These are phyloP conservation scores for Pasiphila rectangulata DNA, from an alignment of 2,888 invertebrate species.

Conservation along the genomic window DNA sequence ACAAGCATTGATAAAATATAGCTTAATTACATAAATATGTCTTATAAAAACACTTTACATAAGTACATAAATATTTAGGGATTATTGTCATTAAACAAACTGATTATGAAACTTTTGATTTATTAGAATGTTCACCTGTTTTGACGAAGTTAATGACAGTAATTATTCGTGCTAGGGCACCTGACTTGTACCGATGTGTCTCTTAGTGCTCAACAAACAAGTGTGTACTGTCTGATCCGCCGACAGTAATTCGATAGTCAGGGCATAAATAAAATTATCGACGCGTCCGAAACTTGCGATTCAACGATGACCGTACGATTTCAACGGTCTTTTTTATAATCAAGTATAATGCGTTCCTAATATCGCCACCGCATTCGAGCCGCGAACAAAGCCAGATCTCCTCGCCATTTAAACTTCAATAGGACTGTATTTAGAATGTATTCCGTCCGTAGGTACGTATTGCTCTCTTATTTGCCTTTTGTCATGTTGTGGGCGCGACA, in stretches of 20 bases:
- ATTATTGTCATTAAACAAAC: too few relatives aligned
- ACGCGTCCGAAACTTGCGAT: slow-evolving; percentile 39
- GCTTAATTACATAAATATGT: background rate
- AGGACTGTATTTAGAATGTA: slow-evolving; percentile 75
- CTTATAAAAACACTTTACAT: too few relatives aligned
- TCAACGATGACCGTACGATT: slow-evolving; percentile 40
- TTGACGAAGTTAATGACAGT: background rate
- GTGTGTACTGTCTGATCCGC: slow-evolving; percentile 46
- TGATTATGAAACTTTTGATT: too few relatives aligned
- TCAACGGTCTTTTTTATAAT: slow-evolving; percentile 39
- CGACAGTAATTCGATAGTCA: slow-evolving; percentile 46
- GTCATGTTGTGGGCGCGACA: slow-evolving; percentile 78
- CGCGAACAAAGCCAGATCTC: slow-evolving; percentile 71
- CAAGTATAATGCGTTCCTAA: slow-evolving; percentile 68
- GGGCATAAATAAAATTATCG: slow-evolving; percentile 57
- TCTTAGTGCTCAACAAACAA: slow-evolving; percentile 47
- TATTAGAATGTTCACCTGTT: too few relatives aligned
- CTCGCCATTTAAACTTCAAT: slow-evolving; percentile 79
- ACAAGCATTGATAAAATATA: too few relatives aligned
- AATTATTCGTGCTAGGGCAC: background rate
- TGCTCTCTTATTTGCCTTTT: slow-evolving; percentile 80
- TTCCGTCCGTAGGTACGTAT: slow-evolving; percentile 58
- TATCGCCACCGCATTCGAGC: slow-evolving; percentile 74
- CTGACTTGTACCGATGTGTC: slow-evolving; percentile 43
- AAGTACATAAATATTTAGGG: too few relatives aligned